These are phyloP conservation scores for Scaptomyza flava DNA, from an alignment of 2,888 invertebrate genomes.

Conservation along the genomic window DNA sequence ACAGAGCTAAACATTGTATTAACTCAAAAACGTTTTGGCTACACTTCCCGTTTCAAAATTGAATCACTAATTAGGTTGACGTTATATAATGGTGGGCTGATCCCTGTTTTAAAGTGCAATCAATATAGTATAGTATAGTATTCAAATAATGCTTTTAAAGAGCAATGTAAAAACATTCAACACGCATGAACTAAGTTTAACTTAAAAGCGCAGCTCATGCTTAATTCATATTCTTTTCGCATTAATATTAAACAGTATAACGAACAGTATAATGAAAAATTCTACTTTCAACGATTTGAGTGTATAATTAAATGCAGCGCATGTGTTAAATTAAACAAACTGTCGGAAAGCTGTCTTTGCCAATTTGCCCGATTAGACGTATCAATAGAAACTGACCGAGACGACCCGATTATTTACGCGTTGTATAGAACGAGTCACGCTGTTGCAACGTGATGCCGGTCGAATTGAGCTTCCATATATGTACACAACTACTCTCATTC, in stretches of 20 bases:
- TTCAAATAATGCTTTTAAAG: not conserved
- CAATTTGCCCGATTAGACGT: slow-evolving; percentile 33
- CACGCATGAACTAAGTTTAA: not conserved
- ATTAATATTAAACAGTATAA: not conserved
- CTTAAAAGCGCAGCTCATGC: not conserved
- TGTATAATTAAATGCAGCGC: slow-evolving; percentile 6
- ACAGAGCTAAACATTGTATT: not conserved
- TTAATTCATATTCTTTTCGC: not conserved
- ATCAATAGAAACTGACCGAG: slow-evolving; percentile 36
- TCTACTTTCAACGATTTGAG: not conserved
- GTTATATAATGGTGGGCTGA: slow-evolving; percentile 1
- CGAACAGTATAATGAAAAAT: not conserved
- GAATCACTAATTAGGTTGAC: not conserved
- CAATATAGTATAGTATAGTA: not conserved
- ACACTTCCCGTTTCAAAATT: not conserved
- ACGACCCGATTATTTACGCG: slow-evolving; percentile 13
- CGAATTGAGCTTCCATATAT: slow-evolving; percentile 10
- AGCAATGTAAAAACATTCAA: not conserved
- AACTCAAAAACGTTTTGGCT: not conserved
- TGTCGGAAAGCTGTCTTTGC: slow-evolving; percentile 14
- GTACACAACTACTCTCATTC: not conserved
- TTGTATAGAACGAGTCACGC: slow-evolving; percentile 47
- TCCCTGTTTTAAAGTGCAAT: not conserved
- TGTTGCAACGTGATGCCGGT: slow-evolving; percentile 61
- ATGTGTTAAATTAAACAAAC: not conserved